phyloP scores from a whole-genome alignment of 2,113 vertebrate genomes.

The Nothobranchius furzeri region DNA sequence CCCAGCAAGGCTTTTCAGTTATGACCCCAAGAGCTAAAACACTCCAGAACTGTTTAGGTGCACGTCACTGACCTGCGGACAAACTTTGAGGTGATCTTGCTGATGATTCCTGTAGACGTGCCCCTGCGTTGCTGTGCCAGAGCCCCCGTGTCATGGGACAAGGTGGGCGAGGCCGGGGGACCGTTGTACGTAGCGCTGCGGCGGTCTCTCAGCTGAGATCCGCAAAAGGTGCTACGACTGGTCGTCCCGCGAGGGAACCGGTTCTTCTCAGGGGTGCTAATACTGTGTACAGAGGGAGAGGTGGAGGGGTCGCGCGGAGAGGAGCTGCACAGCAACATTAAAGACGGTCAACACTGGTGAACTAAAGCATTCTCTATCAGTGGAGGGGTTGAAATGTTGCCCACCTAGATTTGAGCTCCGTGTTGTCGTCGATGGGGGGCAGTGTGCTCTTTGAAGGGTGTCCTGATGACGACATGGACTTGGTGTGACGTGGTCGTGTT shows the following conservation, averaged over 20 bases:
- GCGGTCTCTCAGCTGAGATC: slow-evolving; percentile 94
- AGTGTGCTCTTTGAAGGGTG: slow-evolving; percentile 94
- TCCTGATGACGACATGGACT: slow-evolving; percentile 98
- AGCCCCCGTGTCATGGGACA: slow-evolving; percentile 89
- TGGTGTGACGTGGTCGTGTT: slow-evolving; percentile 93
- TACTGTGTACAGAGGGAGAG: slow-evolving; percentile 95
- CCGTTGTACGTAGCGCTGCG: slow-evolving; percentile 95
- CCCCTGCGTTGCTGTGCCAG: slow-evolving; percentile 91
- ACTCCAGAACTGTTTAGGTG: not conserved
- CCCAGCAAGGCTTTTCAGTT: not conserved
- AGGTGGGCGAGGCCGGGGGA: slow-evolving; percentile 90
- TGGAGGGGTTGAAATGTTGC: not conserved
- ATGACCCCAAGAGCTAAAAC: not conserved
- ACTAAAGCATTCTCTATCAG: not conserved
- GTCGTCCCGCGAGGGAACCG: slow-evolving; percentile 96
- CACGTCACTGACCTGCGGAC: slow-evolving; percentile 89
- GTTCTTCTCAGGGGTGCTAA: slow-evolving; percentile 94
- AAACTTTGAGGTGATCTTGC: slow-evolving; percentile 98
- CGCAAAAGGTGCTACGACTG: slow-evolving; percentile 97
- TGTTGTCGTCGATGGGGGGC: slow-evolving; percentile 93
- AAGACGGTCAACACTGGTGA: not conserved
- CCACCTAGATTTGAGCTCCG: slow-evolving; percentile 91
- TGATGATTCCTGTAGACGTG: slow-evolving; percentile 92
- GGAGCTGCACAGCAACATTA: slow-evolving; percentile 64
- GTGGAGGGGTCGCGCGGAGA: slow-evolving; percentile 88